Conservation (phyloP, 2,888 invertebrate genomes). For the Escarpia spicata region DNA sequence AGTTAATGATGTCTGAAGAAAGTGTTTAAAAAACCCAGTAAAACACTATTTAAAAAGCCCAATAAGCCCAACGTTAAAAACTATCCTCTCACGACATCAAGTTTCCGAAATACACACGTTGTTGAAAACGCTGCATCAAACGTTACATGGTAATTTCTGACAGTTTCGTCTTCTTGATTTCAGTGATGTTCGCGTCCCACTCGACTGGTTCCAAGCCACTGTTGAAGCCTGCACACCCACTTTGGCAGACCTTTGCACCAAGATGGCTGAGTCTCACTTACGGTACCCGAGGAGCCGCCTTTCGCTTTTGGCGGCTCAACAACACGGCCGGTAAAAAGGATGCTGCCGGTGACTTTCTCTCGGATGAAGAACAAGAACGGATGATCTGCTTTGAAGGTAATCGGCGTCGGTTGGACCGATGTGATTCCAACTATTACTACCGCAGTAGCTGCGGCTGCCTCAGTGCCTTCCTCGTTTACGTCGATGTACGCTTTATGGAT, state of each 20-base stretch:
- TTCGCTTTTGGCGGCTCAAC: not conserved
- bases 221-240: not conserved
- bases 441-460: conserved; percentile 59
- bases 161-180: not conserved
- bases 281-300: not conserved
- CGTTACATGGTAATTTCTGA: not conserved
- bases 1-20: no score
- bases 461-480: conserved; percentile 61
- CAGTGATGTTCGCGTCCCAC: not conserved
- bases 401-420: conserved; percentile 3
- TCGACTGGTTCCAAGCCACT: not conserved
- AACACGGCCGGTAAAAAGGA: conserved; percentile 35
- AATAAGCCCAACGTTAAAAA: no score
- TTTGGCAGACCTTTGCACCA: not conserved
- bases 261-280: not conserved
- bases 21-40: no score
- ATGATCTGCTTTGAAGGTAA: conserved; percentile 48
- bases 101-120: no score
- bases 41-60: no score
- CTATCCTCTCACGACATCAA: no score
- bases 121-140: not conserved
- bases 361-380: conserved; percentile 59
- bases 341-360: conserved; percentile 32
- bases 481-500: conserved; percentile 60
- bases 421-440: conserved; percentile 24